Percentiles rank a stretch among this genome's conserved stretches.
phyloP scores from a whole-genome alignment of 35 echinoderm and acorn worm genomes.

The Anneissia japonica region DNA sequence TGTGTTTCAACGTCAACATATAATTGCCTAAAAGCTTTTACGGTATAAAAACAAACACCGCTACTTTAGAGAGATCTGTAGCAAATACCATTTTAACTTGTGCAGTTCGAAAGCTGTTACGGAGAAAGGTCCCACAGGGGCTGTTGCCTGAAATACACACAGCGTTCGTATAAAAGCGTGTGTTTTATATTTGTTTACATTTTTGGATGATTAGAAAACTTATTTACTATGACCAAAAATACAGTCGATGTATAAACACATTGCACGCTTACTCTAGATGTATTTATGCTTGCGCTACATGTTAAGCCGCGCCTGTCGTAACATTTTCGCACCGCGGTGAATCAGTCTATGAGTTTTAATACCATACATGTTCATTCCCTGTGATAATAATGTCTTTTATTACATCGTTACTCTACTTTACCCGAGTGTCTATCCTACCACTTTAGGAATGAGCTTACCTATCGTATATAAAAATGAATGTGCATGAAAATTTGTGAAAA shows the following conservation, averaged over 20 bases:
- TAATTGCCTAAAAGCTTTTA: not conserved
- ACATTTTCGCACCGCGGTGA: too few species aligned
- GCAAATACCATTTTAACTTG: not conserved
- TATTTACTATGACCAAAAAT: not conserved
- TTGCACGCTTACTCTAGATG: too few species aligned
- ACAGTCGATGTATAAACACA: too few species aligned
- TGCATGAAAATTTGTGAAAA: not conserved
- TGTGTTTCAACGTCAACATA: not conserved
- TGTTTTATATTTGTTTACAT: not conserved
- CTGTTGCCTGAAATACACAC: not conserved
- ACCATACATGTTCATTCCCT: too few species aligned
- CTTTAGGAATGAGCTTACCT: not conserved
- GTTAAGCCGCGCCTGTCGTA: too few species aligned
- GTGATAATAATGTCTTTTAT: not conserved
- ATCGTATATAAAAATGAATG: not conserved
- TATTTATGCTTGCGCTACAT: too few species aligned
- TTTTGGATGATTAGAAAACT: not conserved
- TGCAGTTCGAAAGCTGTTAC: not conserved
- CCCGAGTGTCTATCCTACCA: not conserved
- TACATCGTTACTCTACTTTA: not conserved
- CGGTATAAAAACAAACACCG: not conserved
- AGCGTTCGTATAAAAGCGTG: not conserved
- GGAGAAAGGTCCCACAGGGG: not conserved
- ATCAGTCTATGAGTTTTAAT: too few species aligned
- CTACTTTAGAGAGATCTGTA: not conserved